Conservation (phyloP, 2,113 vertebrate genomes). For the Rhadina sibilatrix region DNA sequence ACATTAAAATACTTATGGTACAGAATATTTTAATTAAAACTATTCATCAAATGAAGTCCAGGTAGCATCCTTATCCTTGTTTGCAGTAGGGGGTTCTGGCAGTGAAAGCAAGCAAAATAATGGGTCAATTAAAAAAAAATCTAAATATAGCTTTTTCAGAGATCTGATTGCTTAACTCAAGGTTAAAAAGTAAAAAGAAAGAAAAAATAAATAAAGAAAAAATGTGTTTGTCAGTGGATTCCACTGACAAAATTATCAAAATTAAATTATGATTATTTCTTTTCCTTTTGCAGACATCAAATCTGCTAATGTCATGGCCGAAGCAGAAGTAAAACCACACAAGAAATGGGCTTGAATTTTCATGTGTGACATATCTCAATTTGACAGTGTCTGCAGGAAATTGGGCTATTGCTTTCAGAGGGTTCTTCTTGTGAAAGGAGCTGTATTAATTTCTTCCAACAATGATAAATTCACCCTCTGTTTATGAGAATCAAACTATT, state of each 20-base stretch:
- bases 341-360: not conserved
- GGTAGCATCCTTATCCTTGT: conserved; percentile 79
- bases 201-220: not conserved
- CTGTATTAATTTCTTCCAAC: not conserved
- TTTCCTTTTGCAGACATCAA: conserved; percentile 21
- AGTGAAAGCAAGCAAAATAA: conserved; percentile 79
- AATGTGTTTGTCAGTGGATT: conserved; percentile 49
- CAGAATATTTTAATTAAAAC: conserved; percentile 89
- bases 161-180: conserved; percentile 65
- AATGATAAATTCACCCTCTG: not conserved
- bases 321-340: not conserved
- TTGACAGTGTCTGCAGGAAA: conserved; percentile 19
- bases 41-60: conserved; percentile 84
- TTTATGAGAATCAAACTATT: conserved; percentile 1
- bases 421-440: not conserved
- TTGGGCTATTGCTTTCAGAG: conserved; percentile 1
- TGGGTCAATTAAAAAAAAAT: conserved; percentile 81
- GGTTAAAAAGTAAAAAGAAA: not conserved
- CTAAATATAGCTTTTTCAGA: conserved; percentile 78
- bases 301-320: conserved; percentile 18
- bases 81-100: conserved; percentile 78
- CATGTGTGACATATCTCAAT: conserved; percentile 19
- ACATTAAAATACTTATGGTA: conserved; percentile 86
- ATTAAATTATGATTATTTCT: conserved; percentile 50
- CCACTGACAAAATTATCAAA: too few species aligned